These are phyloP conservation scores for Okapia johnstoni DNA, from an alignment of 2,113 vertebrate species.

Conservation along the genomic window DNA sequence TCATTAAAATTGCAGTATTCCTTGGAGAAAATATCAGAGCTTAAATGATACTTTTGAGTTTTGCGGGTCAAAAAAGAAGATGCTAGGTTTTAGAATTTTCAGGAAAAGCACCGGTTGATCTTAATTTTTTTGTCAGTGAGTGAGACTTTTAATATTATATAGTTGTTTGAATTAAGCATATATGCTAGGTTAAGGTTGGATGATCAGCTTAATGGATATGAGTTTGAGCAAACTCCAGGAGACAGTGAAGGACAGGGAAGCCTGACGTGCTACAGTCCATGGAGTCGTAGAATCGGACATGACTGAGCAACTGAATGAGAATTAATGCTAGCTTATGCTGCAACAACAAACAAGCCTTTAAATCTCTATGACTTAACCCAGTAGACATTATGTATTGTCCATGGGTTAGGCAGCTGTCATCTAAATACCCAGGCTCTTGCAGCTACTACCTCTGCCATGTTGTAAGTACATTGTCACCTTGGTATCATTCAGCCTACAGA, in stretches of 20 bases:
- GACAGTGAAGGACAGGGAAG: not conserved
- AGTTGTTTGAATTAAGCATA: not conserved
- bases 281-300: fast-evolving
- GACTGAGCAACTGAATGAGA: not conserved
- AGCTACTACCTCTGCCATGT: not conserved
- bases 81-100: not conserved
- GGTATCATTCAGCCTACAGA: not conserved
- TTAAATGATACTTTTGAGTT: not conserved
- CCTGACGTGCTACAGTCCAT: not conserved
- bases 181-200: not conserved
- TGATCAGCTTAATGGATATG: not conserved
- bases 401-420: not conserved
- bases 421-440: not conserved
- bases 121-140: not conserved
- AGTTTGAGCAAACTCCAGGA: not conserved
- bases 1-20: not conserved
- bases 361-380: not conserved
- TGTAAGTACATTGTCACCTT: not conserved
- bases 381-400: not conserved
- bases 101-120: not conserved
- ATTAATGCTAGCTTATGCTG: not conserved
- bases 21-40: not conserved
- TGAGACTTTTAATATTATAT: not conserved
- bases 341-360: not conserved
- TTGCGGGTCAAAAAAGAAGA: not conserved